These are phyloP conservation scores for Achlya flavicornis DNA, from an alignment of 2,888 invertebrate species.

Conservation along the genomic window DNA sequence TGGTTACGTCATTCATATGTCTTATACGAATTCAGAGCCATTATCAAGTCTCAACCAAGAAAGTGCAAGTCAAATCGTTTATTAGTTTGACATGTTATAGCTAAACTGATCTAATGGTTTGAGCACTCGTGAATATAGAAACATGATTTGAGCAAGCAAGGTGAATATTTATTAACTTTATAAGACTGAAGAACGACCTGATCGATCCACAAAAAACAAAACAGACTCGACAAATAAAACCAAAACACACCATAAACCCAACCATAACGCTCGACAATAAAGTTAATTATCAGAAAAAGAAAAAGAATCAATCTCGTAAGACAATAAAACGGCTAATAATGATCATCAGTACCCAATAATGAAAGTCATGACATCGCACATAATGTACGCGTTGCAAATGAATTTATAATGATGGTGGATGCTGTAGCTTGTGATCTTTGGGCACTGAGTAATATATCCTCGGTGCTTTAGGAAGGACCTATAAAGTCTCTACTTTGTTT, in stretches of 20 bases:
- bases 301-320: constrained; percentile 65
- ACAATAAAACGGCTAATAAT: constrained; percentile 70
- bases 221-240: neutral
- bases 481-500: constrained; percentile 3
- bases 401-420: constrained; percentile 63
- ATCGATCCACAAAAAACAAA: neutral
- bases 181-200: neutral
- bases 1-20: constrained; percentile 23
- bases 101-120: too few species aligned
- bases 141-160: too few species aligned
- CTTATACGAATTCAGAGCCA: constrained; percentile 2
- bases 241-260: constrained; percentile 18
- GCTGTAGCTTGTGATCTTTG: neutral
- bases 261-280: constrained; percentile 23
- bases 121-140: too few species aligned
- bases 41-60: constrained; percentile 2
- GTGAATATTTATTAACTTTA: too few species aligned
- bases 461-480: neutral
- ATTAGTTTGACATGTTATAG: neutral
- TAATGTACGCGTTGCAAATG: constrained; percentile 62
- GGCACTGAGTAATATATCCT: neutral
- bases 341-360: constrained; percentile 63
- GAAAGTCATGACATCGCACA: constrained; percentile 70
- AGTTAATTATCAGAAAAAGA: constrained; percentile 50
- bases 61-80: constrained; percentile 1